Base-by-base conservation (phyloP, 1,140 invertebrate genomes). In the Sminthurides bifidus region DNA sequence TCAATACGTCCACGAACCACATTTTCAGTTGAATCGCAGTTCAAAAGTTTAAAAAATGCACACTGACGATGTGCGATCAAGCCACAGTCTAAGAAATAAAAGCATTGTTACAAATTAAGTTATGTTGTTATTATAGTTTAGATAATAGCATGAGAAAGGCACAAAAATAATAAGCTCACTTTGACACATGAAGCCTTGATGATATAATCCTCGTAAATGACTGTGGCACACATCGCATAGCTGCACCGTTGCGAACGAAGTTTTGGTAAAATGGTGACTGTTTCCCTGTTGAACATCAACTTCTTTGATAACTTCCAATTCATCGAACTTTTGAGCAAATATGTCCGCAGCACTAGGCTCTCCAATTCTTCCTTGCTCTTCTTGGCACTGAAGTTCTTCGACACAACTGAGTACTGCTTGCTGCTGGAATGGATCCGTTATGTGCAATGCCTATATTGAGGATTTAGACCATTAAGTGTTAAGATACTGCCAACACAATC, bases 351-450 rank as follows among this genome's bases (percentile, higher is more conserved):
- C 68, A 54, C 63, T 67, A 60, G 17, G 57, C 53, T 17, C 44
- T 52, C 43, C 45, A 53, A 54, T 44, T 57, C 56, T 61, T 58
- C 59, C 49, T 49, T 53, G 49, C 51, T 67, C 31, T 60, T 60
- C 50, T 63, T 70, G 67, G 56, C 51, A 67, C 66, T 51, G 68
- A 58, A 85, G 70, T 69, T 85, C 82, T 68, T 82, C 80, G 54
- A 86, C 77, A 68, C 81, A 81, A 23, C 79, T 74, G 54, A 86
- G 69, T 60, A 85, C 80, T 40, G 80, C 77, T 66, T 78, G 79
- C 66, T 84, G 81, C 70, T 85, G 82, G 66, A 83, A 84, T 55
- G 83, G 81, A 73, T 85, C 83, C 68, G 81, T 80, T 66, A 86
- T 82, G 46, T 83, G 83, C 78, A 85, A 81, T 66, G 77, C 79